Base-by-base conservation (phyloP, 2,888 invertebrate species). In the Oligia fasciuncula region DNA sequence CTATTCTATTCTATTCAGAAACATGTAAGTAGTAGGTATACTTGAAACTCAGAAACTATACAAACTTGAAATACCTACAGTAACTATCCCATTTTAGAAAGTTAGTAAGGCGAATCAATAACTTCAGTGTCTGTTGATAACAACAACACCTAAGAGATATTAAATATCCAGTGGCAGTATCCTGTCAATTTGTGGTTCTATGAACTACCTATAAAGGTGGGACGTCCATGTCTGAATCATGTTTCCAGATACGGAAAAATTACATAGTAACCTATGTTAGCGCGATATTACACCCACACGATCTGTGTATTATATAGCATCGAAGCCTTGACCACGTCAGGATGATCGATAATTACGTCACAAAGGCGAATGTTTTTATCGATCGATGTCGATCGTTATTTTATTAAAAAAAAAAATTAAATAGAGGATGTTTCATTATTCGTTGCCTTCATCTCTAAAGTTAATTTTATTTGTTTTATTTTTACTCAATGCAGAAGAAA, bases 1-100 rank as follows among this genome's bases (percentile, higher is more conserved):
- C n/a, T n/a, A n/a, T n/a, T n/a, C n/a, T n/a, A n/a, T n/a, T n/a
- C n/a, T n/a, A n/a, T n/a, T n/a, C n/a, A 72, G 40, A 72, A 77
- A 82, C 83, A 77, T 68, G n/a, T n/a, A n/a, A 46, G 17, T 35
- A 43, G n/a, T 71, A 57, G 14, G 9, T 46, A 40, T 80, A 69
- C 60, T 70, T 2, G 60, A 86, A 86, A n/a, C n/a, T n/a, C n/a
- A n/a, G n/a, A n/a, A n/a, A 78, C 78, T 77, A 63, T 51, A 72
- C 72, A n/a, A 73, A 76, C 35, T 77, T 63, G 17, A 75, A 72
- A 60, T 83, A 77, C 17, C 71, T n/a, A 40, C 35, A 73, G 54
- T 29, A 66, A n/a, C 54, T 72, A 78, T 49, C 40, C 3, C 46
- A n/a, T 70, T 60, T 73, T 78, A 78, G 62, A 69, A 8, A 77